Percentiles rank a stretch among this genome's conserved stretches.
Conservation (phyloP, 2,888 invertebrate genomes). For the Diarsia dahlii region DNA sequence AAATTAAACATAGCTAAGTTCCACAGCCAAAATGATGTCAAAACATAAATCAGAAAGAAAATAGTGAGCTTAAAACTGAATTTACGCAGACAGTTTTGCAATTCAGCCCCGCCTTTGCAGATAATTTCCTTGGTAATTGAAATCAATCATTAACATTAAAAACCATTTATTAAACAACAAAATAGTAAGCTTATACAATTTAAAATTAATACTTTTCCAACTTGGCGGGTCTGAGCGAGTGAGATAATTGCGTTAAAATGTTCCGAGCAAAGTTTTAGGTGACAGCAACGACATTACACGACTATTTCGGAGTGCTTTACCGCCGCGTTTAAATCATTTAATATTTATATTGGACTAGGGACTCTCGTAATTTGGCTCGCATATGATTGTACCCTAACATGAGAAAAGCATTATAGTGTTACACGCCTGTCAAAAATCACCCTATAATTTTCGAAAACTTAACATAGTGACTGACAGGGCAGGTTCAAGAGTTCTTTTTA, state of each 20-base stretch:
- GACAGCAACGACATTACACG: conserved; percentile 43
- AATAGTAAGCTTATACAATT: conserved; percentile 32
- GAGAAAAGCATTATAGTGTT: conserved; percentile 18
- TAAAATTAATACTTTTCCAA: conserved; percentile 46
- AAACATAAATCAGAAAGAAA: conserved; percentile 30
- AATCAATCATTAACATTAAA: conserved; percentile 21
- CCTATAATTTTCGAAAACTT: conserved; percentile 10
- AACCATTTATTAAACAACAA: conserved; percentile 21
- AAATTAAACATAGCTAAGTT: conserved; percentile 16
- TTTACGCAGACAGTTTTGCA: conserved; percentile 13
- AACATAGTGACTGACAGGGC: not conserved
- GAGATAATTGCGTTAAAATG: conserved; percentile 61
- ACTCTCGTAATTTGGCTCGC: conserved; percentile 18
- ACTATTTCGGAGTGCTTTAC: conserved; percentile 49
- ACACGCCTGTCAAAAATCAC: conserved; percentile 23
- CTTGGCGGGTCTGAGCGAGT: conserved; percentile 37
- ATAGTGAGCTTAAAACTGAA: conserved; percentile 4
- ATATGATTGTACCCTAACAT: conserved; percentile 19
- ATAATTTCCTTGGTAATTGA: not conserved
- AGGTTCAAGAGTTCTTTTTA: not conserved
- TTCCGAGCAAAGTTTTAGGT: conserved; percentile 47
- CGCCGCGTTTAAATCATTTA: conserved; percentile 51
- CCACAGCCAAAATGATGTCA: conserved; percentile 36
- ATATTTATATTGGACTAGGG: conserved; percentile 53
- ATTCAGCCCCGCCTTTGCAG: not conserved